Evolutionary conservation across 2,888 invertebrate species (phyloP), one percentile per base, ranked within the genome.

Genomic region (Apodemia duryi): DNA sequence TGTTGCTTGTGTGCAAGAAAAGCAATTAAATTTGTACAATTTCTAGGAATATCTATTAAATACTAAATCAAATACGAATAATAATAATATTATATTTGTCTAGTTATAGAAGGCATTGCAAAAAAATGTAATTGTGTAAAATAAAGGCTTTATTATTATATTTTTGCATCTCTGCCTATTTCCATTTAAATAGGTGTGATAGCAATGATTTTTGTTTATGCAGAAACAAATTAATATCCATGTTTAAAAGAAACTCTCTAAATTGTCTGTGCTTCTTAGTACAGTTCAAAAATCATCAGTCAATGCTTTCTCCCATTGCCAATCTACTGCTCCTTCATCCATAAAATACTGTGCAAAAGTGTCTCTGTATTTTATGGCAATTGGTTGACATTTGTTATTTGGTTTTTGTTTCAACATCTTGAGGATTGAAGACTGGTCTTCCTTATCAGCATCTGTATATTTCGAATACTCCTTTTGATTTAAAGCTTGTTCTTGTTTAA

Each of bases 281-380:
- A 28, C 28, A 54, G n/a, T 54, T 28, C 52, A 54, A 28, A 54
- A 54, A 54, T 51, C 21, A 51, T 51, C 21, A 51, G 51, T 51
- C 11, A 51, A 51, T 7, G 51, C 51, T 51, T 51, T 51, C 11
- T 51, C 51, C 51, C 51, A 51, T 21, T 51, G 51, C 21, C 51
- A 51, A 13, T 51, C 51, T 21, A 51, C 51, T 51, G 51, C 51
- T 21, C 51, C 51, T 21, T 51, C 51, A 21, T 51, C 21, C 51
- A 51, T 51, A 21, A 51, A 51, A 51, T 51, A 51, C 51, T 51
- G 51, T 21, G 51, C 51, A 51, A 51, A 21, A 51, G 6, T 51
- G 21, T 51, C 51, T 51, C 51, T 51, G 51, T 51, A 51, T 21
- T 51, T 51, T 21, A 21, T 21, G 21, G 21, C 51, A n/a, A 21